Evolutionary conservation across 2,113 vertebrate species (phyloP).

Genomic region (Lophius piscatorius): DNA sequence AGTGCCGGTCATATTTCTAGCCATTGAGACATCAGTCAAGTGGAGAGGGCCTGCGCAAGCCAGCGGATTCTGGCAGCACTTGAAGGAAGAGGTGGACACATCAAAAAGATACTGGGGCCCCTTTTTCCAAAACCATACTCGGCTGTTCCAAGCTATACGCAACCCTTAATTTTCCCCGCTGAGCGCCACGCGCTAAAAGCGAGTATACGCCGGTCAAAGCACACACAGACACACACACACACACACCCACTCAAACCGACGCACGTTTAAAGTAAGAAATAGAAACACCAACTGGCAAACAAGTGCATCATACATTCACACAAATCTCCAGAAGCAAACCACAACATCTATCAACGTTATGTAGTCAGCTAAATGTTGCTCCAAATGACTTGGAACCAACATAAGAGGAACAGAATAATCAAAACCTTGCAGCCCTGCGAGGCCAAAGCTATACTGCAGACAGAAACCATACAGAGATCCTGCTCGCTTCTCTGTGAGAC

Average conservation of each 20-base stretch:
- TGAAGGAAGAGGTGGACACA: slow-evolving; percentile 57
- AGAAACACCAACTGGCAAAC: slow-evolving; percentile 41
- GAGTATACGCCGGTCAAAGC: neutral
- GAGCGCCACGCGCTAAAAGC: slow-evolving; percentile 32
- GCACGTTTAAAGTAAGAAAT: too few relatives aligned
- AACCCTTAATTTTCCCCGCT: slow-evolving; percentile 54
- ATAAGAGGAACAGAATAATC: slow-evolving; percentile 34
- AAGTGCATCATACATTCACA: slow-evolving; percentile 31
- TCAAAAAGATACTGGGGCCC: slow-evolving; percentile 59
- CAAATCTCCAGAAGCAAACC: slow-evolving; percentile 41
- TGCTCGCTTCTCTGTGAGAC: too few relatives aligned
- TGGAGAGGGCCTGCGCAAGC: slow-evolving; percentile 31
- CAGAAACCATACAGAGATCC: too few relatives aligned
- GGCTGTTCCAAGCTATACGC: slow-evolving; percentile 46
- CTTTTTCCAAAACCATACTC: slow-evolving; percentile 39
- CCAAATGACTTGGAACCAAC: slow-evolving; percentile 44
- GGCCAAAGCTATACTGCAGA: neutral
- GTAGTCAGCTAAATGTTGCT: slow-evolving; percentile 30
- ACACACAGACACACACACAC: neutral
- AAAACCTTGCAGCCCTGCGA: slow-evolving; percentile 31
- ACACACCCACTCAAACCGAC: too few relatives aligned
- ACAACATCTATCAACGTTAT: slow-evolving; percentile 51
- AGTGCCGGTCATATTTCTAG: slow-evolving; percentile 51
- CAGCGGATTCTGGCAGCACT: slow-evolving; percentile 59
- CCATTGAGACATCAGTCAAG: slow-evolving; percentile 36